Conservation (phyloP, 2,113 vertebrate genomes). For the Meles meles region DNA sequence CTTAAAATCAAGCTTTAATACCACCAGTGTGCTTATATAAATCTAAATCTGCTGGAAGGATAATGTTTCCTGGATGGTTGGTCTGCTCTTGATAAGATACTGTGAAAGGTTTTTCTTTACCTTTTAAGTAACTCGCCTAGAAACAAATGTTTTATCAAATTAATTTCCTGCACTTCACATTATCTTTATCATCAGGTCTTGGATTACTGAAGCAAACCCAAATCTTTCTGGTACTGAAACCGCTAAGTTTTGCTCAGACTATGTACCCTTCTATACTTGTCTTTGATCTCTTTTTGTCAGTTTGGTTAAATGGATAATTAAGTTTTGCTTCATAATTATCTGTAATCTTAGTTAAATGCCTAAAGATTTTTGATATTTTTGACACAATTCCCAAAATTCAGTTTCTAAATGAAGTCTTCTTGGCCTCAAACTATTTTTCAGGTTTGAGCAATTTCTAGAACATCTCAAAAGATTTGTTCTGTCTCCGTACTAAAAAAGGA, state of each 20-base stretch:
- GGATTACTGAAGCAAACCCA: not conserved
- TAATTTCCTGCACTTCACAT: not conserved
- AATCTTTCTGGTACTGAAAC: not conserved
- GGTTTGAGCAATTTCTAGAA: not conserved
- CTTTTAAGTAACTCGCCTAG: not conserved
- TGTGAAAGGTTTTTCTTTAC: not conserved
- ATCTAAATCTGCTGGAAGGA: not conserved
- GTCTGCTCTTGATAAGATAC: not conserved
- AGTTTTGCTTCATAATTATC: not conserved
- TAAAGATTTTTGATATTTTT: not conserved
- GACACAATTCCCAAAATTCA: not conserved
- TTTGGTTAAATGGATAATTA: not conserved
- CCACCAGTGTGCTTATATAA: not conserved
- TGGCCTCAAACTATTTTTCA: not conserved
- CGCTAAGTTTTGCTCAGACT: not conserved
- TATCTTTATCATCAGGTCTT: not conserved
- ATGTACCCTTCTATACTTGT: not conserved
- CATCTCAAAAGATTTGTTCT: not conserved
- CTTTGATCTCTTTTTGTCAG: not conserved
- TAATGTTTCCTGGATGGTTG: not conserved
- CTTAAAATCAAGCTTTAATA: not conserved
- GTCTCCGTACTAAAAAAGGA: not conserved
- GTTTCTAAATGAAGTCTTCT: not conserved
- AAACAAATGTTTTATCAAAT: not conserved
- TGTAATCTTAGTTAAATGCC: not conserved